These are phyloP conservation scores for Mormyrus iriodes DNA, from an alignment of 2,113 vertebrate genomes.

Conservation along the genomic window DNA sequence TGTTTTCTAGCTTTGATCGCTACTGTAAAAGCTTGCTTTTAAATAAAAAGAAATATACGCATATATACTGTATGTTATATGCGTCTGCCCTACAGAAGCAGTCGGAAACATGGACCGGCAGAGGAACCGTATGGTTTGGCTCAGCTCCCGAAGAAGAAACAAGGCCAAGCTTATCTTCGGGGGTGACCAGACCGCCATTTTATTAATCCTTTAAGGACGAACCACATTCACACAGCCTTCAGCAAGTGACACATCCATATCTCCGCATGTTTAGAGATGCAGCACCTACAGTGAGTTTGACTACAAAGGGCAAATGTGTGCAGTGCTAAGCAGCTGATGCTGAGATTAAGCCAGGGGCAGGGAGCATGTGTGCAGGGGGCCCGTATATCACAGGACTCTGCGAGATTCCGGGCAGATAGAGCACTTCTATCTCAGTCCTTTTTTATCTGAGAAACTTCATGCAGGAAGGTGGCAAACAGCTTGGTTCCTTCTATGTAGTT, in stretches of 20 bases:
- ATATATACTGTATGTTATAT: too few relatives aligned
- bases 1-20: too few relatives aligned
- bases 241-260: not conserved
- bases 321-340: not conserved
- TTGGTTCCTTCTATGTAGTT: constrained; percentile 69
- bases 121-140: not conserved
- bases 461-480: constrained; percentile 58
- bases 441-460: constrained; percentile 58
- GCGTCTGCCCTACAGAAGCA: not conserved
- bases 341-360: not conserved
- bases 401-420: not conserved
- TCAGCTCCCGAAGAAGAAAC: not conserved
- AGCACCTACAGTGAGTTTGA: not conserved
- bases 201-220: not conserved
- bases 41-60: too few relatives aligned
- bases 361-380: not conserved
- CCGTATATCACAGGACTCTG: not conserved
- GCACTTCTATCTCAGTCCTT: constrained; percentile 20
- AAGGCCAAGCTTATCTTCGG: not conserved
- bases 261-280: not conserved
- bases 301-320: not conserved
- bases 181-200: not conserved
- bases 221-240: not conserved
- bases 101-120: not conserved
- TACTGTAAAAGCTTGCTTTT: too few relatives aligned